Evolutionary conservation across 2,888 invertebrate species (phyloP).

Genomic region (Agriotes lineatus): DNA sequence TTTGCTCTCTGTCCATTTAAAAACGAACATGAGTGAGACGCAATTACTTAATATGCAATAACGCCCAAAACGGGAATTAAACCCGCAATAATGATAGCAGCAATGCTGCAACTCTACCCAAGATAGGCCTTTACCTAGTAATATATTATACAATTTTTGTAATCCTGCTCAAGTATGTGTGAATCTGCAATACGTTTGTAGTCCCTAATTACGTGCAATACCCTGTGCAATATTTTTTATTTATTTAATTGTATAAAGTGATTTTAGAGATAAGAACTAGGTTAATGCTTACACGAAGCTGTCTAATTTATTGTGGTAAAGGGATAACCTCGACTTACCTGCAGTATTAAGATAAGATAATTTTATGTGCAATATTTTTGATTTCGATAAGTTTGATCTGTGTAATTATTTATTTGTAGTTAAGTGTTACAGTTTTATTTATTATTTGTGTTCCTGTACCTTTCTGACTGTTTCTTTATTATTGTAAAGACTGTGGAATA

Average conservation of each 20-base stretch:
- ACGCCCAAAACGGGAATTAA: too few relatives aligned
- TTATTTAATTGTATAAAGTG: conserved; percentile 17
- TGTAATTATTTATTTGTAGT: conserved; percentile 16
- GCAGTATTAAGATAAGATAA: conserved; percentile 1
- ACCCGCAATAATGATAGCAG: too few relatives aligned
- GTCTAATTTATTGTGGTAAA: conserved; percentile 10
- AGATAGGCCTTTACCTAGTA: too few relatives aligned
- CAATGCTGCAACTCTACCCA: too few relatives aligned
- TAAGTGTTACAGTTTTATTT: conserved; percentile 21
- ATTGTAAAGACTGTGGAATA: not conserved
- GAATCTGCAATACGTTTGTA: too few relatives aligned
- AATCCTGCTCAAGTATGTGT: too few relatives aligned
- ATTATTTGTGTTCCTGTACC: not conserved
- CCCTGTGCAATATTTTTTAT: conserved; percentile 32
- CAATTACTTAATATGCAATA: too few relatives aligned
- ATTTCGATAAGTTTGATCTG: not conserved
- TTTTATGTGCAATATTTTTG: conserved; percentile 21
- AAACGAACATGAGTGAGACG: too few relatives aligned
- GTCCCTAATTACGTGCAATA: conserved; percentile 33
- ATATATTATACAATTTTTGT: too few relatives aligned
- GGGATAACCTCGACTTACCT: not conserved
- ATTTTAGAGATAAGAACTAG: conserved; percentile 17
- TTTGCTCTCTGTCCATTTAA: too few relatives aligned
- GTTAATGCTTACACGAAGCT: not conserved
- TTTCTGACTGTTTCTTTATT: not conserved